Base-by-base conservation (phyloP, 2,888 invertebrate species). In the Bellardia pandia region DNA sequence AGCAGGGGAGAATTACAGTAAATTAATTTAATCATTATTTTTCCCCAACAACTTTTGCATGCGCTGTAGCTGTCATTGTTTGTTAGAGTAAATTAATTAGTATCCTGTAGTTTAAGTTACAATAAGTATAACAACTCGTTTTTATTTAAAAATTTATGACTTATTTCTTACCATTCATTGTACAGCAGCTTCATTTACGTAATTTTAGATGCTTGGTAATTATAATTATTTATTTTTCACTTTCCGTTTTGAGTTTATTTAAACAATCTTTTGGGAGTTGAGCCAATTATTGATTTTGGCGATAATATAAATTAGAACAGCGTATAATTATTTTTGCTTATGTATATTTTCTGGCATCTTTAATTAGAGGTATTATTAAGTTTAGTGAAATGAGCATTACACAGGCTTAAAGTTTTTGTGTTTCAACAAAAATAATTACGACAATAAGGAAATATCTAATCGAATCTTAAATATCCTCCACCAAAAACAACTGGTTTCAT, bases 221-320 rank as follows among this genome's bases (percentile, higher is more conserved):
- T 30, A 23, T 16, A 23, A 56, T 56, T 56, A 53, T 53, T 53
- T 53, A 23, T 11, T 56, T 56, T 23, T 1, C 11, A 56, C 23
- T 56, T 56, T 56, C 23, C 56, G 16, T 30, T 37, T 30, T 23
- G 11, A 30, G n/a, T 40, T 62, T 62, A n/a, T 62, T 62, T 37
- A 8, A 62, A 40, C n/a, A 40, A n/a, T 62, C 62, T 62, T 16
- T 62, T n/a, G 62, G 62, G 62, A 62, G n/a, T 62, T n/a, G n/a
- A 11, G 62, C 62, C 62, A 62, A 62, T 62, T 62, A 62, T 62
- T 62, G 62, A 62, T 62, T 62, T 16, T 62, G n/a, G 62, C 62
- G 14, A n/a, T 40, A 62, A 40, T n/a, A 40, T 30, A 62, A 62
- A 40, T 16, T 37, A 40, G 62, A 62, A 16, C 62, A 40, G 37